Evolutionary conservation across 2,888 invertebrate genomes (phyloP), one percentile per base, ranked within the genome.

Genomic region (Cecidostiba fungosa): DNA sequence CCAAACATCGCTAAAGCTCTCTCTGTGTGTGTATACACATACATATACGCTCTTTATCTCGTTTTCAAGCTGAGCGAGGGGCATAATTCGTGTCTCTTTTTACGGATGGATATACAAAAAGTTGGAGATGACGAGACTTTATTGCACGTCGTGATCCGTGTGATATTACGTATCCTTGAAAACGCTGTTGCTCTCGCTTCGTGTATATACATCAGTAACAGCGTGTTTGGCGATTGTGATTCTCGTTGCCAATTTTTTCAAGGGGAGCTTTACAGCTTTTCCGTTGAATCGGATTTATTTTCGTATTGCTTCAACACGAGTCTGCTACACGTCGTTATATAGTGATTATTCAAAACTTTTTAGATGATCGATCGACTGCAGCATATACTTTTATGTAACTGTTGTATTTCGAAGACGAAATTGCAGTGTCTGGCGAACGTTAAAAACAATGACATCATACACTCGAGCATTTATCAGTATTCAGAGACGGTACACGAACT

Each of bases 21-120:
- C n/a, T 50, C 0, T 19, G 50, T 50, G 16, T 50, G 50, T 50
- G 19, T 14, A 19, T 19, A 6, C 14, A 10, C 8, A 8, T 36
- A 8, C 8, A 0, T 43, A 3, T 19, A 3, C 19, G 19, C 19
- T 50, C 19, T 59, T 59, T 59, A 59, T 59, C 54, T 59, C 54
- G 54, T 59, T 59, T 59, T n/a, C n/a, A 8, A 19, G 54, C n/a
- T 6, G 54, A 59, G n/a, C 54, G 23, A 8, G 54, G 23, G 23
- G 23, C 54, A n/a, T 59, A 59, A n/a, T 59, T 59, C 54, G 54
- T 54, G 47, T 59, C n/a, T 59, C 54, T n/a, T 59, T 23, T 59
- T 59, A 19, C 54, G n/a, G 54, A 59, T 23, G 54, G 54, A 23
- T 59, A 10, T 50, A 59, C 1, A 59, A 59, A 59, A 59, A n/a